Evolutionary conservation across 2,797 vertebrate species (phyloP).

Genomic region (Diceros bicornis): DNA sequence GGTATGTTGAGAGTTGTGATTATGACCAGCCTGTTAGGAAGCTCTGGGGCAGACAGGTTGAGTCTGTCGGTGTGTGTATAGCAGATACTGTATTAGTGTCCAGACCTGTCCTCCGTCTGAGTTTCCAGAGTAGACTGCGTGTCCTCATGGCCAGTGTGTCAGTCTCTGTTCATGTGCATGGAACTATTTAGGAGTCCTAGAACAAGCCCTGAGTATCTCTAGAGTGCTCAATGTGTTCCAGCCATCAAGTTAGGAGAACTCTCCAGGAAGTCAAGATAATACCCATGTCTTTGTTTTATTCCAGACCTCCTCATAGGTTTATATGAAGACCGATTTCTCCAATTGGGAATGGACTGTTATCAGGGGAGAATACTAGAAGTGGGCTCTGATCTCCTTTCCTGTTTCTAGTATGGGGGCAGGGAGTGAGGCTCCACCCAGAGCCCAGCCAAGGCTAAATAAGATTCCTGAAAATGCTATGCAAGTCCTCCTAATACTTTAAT

Average conservation of each 20-base stretch:
- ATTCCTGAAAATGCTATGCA: neutral
- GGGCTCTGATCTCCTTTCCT: neutral
- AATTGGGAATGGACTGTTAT: neutral
- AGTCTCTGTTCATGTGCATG: neutral
- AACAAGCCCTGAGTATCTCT: neutral
- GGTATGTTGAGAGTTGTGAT: neutral
- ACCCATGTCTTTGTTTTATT: neutral
- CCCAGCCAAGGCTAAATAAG: neutral
- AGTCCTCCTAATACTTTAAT: neutral
- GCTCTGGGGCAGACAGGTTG: neutral
- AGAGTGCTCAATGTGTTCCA: neutral
- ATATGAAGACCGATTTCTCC: neutral
- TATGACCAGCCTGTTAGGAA: neutral
- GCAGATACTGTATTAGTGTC: neutral
- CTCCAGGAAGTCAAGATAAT: neutral
- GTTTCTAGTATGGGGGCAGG: neutral
- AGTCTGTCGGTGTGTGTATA: neutral
- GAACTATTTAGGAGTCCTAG: neutral
- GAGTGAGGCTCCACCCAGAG: neutral
- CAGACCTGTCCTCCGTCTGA: neutral
- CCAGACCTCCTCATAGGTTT: neutral
- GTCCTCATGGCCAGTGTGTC: neutral
- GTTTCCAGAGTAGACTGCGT: neutral
- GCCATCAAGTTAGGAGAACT: neutral
- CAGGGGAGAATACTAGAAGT: neutral